Conservation (phyloP, 2,888 invertebrate species). For the Papilio elwesi region DNA sequence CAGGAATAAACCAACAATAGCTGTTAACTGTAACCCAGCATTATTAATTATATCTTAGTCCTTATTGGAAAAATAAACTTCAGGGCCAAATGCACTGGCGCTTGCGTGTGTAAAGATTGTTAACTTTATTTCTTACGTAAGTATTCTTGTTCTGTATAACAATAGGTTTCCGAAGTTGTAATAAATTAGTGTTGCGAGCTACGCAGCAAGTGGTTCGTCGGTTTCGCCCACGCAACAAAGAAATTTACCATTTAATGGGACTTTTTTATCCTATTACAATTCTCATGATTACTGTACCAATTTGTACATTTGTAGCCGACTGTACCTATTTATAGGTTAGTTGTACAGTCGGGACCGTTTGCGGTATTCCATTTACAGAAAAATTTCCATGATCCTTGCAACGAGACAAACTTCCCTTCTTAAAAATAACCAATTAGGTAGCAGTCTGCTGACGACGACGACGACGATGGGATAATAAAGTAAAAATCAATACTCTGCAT, state of each 20-base stretch:
- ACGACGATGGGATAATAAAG: too few species aligned
- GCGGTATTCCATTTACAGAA: too few species aligned
- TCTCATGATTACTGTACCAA: not conserved
- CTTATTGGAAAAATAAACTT: slow-evolving; percentile 7
- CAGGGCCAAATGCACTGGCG: slow-evolving; percentile 9
- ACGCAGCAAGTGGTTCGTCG: slow-evolving; percentile 8
- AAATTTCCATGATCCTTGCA: too few species aligned
- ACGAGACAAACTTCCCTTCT: too few species aligned
- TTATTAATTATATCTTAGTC: not conserved
- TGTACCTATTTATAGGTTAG: slow-evolving; percentile 1
- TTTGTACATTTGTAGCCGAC: not conserved
- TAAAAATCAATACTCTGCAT: too few species aligned
- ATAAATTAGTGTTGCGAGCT: slow-evolving; percentile 23
- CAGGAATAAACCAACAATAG: not conserved
- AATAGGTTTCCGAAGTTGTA: slow-evolving; percentile 37
- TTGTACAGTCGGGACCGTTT: not conserved
- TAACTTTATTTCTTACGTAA: slow-evolving; percentile 32
- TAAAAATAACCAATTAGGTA: too few species aligned
- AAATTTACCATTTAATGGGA: slow-evolving; percentile 31
- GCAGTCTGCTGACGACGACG: too few species aligned
- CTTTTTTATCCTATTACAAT: slow-evolving; percentile 6
- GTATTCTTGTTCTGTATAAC: slow-evolving; percentile 32
- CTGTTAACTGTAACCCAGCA: too few species aligned
- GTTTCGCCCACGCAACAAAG: slow-evolving; percentile 25
- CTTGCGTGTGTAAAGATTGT: slow-evolving; percentile 33